Evolutionary conservation across 2,888 invertebrate genomes (phyloP), one percentile per base, ranked within the genome.

Genomic region (Dolomedes plantarius): DNA sequence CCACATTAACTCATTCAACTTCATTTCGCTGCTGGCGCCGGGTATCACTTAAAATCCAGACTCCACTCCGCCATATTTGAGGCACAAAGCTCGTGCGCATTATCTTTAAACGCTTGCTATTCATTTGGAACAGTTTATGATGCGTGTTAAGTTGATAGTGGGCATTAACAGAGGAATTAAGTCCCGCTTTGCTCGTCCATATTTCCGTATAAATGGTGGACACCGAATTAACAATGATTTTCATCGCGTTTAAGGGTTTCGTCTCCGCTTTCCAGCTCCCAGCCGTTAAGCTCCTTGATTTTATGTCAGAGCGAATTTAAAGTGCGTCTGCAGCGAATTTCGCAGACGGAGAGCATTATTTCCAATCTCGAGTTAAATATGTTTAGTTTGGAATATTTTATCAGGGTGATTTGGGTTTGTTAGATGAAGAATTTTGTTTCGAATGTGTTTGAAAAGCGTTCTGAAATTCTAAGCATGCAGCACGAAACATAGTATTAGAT

Each of bases 81-180:
- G 50, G 13, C 23, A 28, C 41, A 46, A 65, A 72, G 64, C 72
- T 67, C 41, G 46, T 72, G 72, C 64, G 65, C 41, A 39, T 65
- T 79, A 79, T 79, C 79, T 79, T 46, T 72, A 65, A 79, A 65
- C 62, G 28, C 50, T 65, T 27, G 65, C 72, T 64, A 79, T 79
- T 64, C 79, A 79, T 72, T 67, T 72, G 65, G 28, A 72, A 31
- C 64, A 32, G 41, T 79, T 79, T 79, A 79, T 79, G 79, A 79
- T 31, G 79, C 79, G 72, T 79, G 79, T 79, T 72, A 79, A 72
- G 72, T 72, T 79, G 79, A 50, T 65, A 46, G 23, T 29, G 27
- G 50, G 46, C 72, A 72, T 72, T 79, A 65, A 71, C 50, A 65
- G 41, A 27, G 50, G 32, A 67, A 65, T 67, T 75, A 75, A 41